Percentiles rank a stretch among this genome's conserved stretches.
Evolutionary conservation across 2,888 invertebrate genomes (phyloP).

Genomic region (Platycnemis pennipes): DNA sequence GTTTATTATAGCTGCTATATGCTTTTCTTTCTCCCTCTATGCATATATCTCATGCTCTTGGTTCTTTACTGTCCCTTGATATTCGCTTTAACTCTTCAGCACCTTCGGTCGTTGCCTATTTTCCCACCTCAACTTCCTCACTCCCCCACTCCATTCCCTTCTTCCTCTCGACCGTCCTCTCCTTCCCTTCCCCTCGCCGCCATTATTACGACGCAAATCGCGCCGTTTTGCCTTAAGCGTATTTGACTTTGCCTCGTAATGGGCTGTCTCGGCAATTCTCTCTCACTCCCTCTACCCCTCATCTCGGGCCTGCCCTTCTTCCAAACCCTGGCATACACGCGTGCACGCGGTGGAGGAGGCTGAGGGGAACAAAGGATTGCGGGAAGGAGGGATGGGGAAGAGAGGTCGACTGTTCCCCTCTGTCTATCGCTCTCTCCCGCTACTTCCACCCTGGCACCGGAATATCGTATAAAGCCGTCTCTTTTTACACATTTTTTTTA

Average conservation of each 20-base stretch:
- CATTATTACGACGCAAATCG: constrained; percentile 42
- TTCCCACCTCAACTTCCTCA: neutral
- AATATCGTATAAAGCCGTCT: neutral
- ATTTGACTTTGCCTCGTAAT: constrained; percentile 49
- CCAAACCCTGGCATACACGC: neutral
- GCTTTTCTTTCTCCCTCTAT: neutral
- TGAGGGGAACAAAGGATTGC: neutral
- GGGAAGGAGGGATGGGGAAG: neutral
- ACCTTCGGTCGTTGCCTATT: neutral
- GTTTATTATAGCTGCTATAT: neutral
- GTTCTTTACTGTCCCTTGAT: too few species aligned
- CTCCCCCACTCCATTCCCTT: neutral
- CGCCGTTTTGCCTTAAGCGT: constrained; percentile 38
- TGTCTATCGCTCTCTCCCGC: neutral
- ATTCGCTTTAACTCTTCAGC: neutral
- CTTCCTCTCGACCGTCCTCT: neutral
- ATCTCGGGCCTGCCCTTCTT: neutral
- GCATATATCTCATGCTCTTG: neutral
- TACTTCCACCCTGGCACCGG: neutral
- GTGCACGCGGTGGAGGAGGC: neutral
- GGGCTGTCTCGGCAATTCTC: constrained; percentile 35
- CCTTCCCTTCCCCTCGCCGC: neutral
- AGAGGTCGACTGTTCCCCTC: neutral
- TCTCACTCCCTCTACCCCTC: neutral
- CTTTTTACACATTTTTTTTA: constrained; percentile 2